Evolutionary conservation across 2,797 vertebrate species (phyloP).

Genomic region (Loris lydekkerianus): DNA sequence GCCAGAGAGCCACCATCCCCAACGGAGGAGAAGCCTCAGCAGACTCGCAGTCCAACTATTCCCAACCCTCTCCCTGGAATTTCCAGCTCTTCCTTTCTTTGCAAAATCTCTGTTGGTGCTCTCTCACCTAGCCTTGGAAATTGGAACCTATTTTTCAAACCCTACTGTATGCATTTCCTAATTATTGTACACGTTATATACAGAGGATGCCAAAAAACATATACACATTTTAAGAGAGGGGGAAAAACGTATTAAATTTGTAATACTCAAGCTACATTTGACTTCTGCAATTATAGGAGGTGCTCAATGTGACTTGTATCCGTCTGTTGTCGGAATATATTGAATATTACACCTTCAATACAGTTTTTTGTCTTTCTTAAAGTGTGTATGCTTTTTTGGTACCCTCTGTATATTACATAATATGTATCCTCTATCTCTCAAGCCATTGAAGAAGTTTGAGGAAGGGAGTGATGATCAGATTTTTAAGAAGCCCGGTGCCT

Average conservation of each 20-base stretch:
- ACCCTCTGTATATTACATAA: neutral
- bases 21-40: too few species aligned
- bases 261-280: too few species aligned
- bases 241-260: too few species aligned
- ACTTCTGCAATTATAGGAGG: too few species aligned
- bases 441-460: neutral
- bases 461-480: neutral
- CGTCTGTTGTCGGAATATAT: too few species aligned
- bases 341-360: too few species aligned
- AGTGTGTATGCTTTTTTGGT: too few species aligned
- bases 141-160: neutral
- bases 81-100: neutral
- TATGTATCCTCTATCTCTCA: neutral
- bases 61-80: neutral
- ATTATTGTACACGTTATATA: neutral
- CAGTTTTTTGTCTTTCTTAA: too few species aligned
- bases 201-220: too few species aligned
- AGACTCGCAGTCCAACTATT: neutral
- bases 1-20: neutral
- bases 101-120: neutral
- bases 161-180: neutral
- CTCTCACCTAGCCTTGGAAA: neutral
- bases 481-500: neutral
- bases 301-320: too few species aligned
- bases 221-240: too few species aligned